Base-by-base conservation (phyloP, 2,797 vertebrate species). In the Anguilla obscura region DNA sequence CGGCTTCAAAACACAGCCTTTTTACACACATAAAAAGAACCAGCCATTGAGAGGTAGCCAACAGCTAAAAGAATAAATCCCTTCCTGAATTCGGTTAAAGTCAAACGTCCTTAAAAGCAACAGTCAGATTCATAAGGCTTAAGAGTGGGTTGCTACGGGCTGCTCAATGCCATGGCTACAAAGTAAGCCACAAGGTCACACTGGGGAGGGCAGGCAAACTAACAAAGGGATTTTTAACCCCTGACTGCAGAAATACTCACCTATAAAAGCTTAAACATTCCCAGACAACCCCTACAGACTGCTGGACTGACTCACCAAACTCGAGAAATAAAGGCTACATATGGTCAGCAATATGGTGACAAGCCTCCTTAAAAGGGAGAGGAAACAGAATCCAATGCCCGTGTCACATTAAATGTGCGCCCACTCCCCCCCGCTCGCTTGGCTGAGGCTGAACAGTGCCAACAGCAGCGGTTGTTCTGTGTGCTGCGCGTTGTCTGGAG, bases 221-320 rank as follows among this genome's bases (percentile, higher is more conserved):
- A 92, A 93, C 89, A 93, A 92, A 93, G 90, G 76, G 90, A 93
- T 94, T 95, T 94, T 94, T 93, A 95, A 95, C 93, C 93, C 94
- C 91, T 93, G 89, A 74, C 89, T 93, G 92, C 71, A 36, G 84
- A 84, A 56, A 60, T 36, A 27, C 40, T 79, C 45, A 30, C 33
- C 56, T 27, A 58, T 33, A 54, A 50, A 76, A 36, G 40, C 30
- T 71, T 76, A 3, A 60, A 86, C 60, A 74, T 30, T 66, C 63
- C 63, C 60, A 16, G 33, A 36, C 0, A 79, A 16, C 33, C 69
- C 33, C 74, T 16, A 7, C 74, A 40, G 33, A 21, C 30, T 79
- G 12, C 12, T 21, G 16, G 16, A 18, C 74, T 79, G 74, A 40
- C 74, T 40, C 74, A 40, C 66, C 66, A 10, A 27, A 2, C 30